These are phyloP conservation scores for Melikaiella ostensackeni DNA, from an alignment of 2,888 invertebrate genomes.

Conservation along the genomic window DNA sequence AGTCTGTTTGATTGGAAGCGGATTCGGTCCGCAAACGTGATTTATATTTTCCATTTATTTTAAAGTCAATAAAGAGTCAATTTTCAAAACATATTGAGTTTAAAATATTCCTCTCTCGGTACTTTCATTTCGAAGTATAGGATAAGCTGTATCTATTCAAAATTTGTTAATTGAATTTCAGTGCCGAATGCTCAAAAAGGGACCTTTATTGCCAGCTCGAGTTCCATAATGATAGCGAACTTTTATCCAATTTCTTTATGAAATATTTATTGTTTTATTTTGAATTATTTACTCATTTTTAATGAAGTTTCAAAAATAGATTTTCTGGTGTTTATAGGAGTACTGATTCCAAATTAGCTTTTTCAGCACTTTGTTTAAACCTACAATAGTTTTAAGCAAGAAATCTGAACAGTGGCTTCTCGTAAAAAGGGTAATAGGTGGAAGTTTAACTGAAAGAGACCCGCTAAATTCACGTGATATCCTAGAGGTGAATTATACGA, in stretches of 20 bases:
- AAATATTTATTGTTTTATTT: no score
- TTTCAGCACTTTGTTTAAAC: background rate
- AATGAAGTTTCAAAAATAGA: background rate
- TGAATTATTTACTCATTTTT: no score
- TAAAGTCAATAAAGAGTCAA: conserved; percentile 1
- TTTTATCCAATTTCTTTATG: no score
- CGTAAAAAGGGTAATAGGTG: conserved; percentile 22
- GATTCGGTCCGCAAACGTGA: background rate
- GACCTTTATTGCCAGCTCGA: background rate
- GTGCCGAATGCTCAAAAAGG: background rate
- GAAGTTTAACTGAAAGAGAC: conserved; percentile 15
- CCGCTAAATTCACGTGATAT: conserved; percentile 26
- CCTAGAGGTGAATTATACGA: conserved; percentile 33
- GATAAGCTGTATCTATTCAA: background rate
- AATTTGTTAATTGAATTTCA: background rate
- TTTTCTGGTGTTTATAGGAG: background rate
- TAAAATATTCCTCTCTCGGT: background rate
- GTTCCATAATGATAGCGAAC: background rate
- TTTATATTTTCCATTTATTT: background rate
- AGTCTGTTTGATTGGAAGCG: background rate
- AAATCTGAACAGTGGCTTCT: conserved; percentile 22
- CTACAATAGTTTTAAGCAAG: background rate
- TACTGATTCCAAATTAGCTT: background rate
- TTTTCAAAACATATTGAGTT: background rate
- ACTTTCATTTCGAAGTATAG: background rate